phyloP scores from a whole-genome alignment of 2,113 vertebrate species.

The Nerophis lumbriciformis region DNA sequence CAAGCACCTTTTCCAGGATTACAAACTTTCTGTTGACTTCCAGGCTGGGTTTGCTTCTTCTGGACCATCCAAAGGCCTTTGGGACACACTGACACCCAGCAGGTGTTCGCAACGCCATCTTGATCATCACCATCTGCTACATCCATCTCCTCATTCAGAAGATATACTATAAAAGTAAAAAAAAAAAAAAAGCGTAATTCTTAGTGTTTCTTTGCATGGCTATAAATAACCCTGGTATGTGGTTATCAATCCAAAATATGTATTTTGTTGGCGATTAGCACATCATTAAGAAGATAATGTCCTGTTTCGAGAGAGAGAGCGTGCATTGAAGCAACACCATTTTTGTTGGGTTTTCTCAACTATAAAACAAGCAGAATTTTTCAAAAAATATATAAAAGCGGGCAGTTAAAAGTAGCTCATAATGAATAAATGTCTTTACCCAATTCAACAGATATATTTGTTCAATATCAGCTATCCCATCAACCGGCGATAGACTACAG shows the following conservation, averaged over 20 bases:
- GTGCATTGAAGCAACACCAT: background rate
- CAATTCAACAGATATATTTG: background rate
- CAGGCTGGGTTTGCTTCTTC: conserved; percentile 33
- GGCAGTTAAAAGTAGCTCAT: background rate
- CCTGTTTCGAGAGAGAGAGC: background rate
- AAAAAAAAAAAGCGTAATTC: background rate
- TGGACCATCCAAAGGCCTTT: conserved; percentile 63
- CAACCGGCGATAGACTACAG: no score
- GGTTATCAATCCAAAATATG: no score
- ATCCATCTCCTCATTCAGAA: conserved; percentile 45
- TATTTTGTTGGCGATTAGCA: background rate
- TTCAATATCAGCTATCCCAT: background rate
- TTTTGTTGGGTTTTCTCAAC: background rate
- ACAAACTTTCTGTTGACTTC: conserved; percentile 25
- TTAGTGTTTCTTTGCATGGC: background rate
- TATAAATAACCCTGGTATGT: background rate
- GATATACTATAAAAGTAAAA: background rate
- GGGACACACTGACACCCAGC: conserved; percentile 69
- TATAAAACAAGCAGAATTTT: no score
- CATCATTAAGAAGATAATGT: background rate
- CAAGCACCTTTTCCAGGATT: conserved; percentile 9
- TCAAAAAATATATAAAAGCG: background rate
- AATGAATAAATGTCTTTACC: background rate
- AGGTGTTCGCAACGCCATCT: conserved; percentile 13
- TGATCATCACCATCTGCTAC: background rate